A percentile compares a stretch with the other conserved stretches of the same genome.
phyloP scores from a whole-genome alignment of 2,888 invertebrate species.

The Molanna angustata region DNA sequence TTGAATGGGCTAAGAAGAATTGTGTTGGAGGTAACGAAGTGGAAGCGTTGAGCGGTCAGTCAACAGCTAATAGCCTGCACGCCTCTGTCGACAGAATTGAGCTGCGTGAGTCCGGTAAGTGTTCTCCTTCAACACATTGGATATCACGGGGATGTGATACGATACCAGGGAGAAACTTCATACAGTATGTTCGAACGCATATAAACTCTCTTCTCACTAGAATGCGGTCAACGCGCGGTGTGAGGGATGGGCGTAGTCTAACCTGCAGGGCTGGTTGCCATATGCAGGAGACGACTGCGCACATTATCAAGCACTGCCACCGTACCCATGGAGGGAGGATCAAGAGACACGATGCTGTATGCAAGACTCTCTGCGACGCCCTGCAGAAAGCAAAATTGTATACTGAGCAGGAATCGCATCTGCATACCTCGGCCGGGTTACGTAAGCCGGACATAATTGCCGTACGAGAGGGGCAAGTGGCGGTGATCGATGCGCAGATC shows the following conservation, averaged over 20 bases:
- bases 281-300: slow-evolving; percentile 35
- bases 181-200: slow-evolving; percentile 24
- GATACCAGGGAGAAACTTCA: slow-evolving; percentile 37
- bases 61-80: not conserved
- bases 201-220: not conserved
- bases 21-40: not conserved
- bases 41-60: not conserved
- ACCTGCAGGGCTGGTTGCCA: slow-evolving; percentile 36
- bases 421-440: slow-evolving; percentile 34
- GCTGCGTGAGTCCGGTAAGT: not conserved
- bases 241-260: not conserved
- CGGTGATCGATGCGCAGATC: not conserved
- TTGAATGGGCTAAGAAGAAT: not conserved
- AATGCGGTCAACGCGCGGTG: not conserved
- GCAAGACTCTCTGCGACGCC: slow-evolving; percentile 31
- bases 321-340: slow-evolving; percentile 40
- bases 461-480: not conserved
- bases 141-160: slow-evolving; percentile 26
- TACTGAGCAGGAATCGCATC: slow-evolving; percentile 34
- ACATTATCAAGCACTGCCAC: slow-evolving; percentile 37
- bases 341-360: slow-evolving; percentile 37
- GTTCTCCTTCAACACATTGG: not conserved
- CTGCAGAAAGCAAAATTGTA: slow-evolving; percentile 35
- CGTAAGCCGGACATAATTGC: slow-evolving; percentile 39
- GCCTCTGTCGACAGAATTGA: slow-evolving; percentile 1